Conservation (phyloP, 1,140 invertebrate species). For the Chlorops oryzae region DNA sequence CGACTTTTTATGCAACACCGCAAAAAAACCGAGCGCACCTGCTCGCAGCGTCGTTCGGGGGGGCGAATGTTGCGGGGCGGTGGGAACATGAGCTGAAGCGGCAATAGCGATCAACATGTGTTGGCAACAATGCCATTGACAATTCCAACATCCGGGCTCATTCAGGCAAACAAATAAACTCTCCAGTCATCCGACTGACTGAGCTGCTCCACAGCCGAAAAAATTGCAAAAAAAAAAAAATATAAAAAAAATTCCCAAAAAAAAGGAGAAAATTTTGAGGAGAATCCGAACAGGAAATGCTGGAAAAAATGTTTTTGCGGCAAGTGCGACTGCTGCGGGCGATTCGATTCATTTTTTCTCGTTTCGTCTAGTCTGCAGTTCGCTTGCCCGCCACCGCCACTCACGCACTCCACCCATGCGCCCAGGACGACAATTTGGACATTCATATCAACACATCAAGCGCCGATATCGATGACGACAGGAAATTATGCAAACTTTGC, state of each 20-base stretch:
- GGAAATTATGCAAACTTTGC: slow-evolving; percentile 48
- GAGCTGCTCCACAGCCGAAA: too few relatives aligned
- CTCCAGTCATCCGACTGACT: too few relatives aligned
- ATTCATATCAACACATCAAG: slow-evolving; percentile 14
- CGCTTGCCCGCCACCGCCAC: background rate
- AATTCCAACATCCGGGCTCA: slow-evolving; percentile 27
- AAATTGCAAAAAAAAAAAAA: too few relatives aligned
- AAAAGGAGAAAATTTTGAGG: too few relatives aligned
- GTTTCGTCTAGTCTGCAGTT: background rate
- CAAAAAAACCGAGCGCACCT: too few relatives aligned
- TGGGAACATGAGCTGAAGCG: too few relatives aligned
- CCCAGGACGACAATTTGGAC: background rate
- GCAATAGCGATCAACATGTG: background rate
- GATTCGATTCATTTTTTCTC: background rate
- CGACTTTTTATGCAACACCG: too few relatives aligned
- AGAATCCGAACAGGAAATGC: background rate
- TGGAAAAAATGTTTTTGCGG: slow-evolving; percentile 7
- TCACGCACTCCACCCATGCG: background rate
- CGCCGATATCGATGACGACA: slow-evolving; percentile 30
- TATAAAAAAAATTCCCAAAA: too few relatives aligned
- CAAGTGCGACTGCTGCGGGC: slow-evolving; percentile 7
- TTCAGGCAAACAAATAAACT: too few relatives aligned
- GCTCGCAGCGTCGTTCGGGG: too few relatives aligned
- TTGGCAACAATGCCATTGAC: background rate
- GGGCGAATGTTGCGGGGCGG: too few relatives aligned